Evolutionary conservation across 2,888 invertebrate genomes (phyloP), one percentile per base, ranked within the genome.

Genomic region (Notocelia uddmanniana): DNA sequence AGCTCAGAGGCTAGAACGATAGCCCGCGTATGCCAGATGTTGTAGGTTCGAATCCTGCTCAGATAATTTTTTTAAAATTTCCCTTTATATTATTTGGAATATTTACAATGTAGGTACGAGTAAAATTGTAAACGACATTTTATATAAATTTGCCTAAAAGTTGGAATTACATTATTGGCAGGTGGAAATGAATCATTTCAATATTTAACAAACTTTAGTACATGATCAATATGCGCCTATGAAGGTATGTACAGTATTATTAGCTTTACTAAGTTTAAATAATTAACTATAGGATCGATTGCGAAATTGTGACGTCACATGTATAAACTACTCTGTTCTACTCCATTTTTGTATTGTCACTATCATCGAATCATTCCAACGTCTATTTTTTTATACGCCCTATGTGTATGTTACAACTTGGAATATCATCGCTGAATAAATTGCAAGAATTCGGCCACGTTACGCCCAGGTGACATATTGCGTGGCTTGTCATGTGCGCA

Each of bases 241-340:
- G 76, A 83, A 88, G 87, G 89, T 89, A 87, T 93, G 93, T 93
- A 93, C 93, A 93, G 93, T 93, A 93, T 93, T 92, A 93, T 86
- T 93, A 93, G 93, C 90, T 90, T 92, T 92, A 92, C 88, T 91
- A 90, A 91, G 91, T 85, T 86, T 85, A 81, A 85, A 85, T 66
- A 45, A 64, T 50, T 58, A 66, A 34, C 21, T 55, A 60, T 67
- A 71, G 45, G 45, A 21, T 3, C 52, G 50, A 50, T 34, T 52
- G 3, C 1, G 34, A 60, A 45, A 54, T 54, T 71, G 54, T 71
- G 66, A 67, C 58, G 66, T 59, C 59, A 68, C 11, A 34, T 15
- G 10, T 52, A 21, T 21, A 1, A 0, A 10, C 3, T 21, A 11
- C 10, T 11, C 5, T 19, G 3, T 21, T 52, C 21, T 21, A 5